Evolutionary conservation across 2,113 vertebrate species (phyloP), one percentile per base, ranked within the genome.

Genomic region (Casuarius casuarius): DNA sequence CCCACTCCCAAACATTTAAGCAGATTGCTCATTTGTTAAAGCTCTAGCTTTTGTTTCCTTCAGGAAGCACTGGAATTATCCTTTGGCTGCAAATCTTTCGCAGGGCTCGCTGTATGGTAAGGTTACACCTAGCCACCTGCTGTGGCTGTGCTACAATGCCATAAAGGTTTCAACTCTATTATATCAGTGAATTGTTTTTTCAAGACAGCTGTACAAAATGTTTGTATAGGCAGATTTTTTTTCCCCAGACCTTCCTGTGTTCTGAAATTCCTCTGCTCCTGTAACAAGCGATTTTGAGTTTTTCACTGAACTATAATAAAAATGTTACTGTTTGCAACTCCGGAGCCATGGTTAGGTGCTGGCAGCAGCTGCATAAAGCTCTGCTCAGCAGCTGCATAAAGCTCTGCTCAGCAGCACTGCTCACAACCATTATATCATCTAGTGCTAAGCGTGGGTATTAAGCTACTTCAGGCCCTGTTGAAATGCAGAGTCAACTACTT

Each of bases 41-140:
- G 78, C 67, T 88, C 54, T 40, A 58, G 74, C 81, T 94, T 91
- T 84, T 89, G 84, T 95, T 85, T 88, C 90, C 81, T 93, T 66
- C 87, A 94, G 93, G 94, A 93, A 95, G 92, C 74, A 62, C 71
- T 77, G 54, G 62, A 95, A 91, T 90, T 92, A 94, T 76, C 75
- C 56, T 76, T 38, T n/a, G 54, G 54, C 73, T 76, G 56, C 73
- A 76, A 46, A 76, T 46, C 44, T 23, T 51, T 71, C 48, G n/a
- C 17, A 44, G 54, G 40, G 78, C 79, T 88, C 40, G 12, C 7
- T 40, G 29, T 58, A 66, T 77, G 51, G 70, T 88, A 74, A 73
- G 75, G 93, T 93, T 90, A 93, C 87, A 77, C 67, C 84, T 80
- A 90, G 67, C 85, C 91, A 58, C 94, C 92, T 59, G 84, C 92